Conservation (phyloP, 2,113 vertebrate genomes). For the Acrocephalus arundinaceus region DNA sequence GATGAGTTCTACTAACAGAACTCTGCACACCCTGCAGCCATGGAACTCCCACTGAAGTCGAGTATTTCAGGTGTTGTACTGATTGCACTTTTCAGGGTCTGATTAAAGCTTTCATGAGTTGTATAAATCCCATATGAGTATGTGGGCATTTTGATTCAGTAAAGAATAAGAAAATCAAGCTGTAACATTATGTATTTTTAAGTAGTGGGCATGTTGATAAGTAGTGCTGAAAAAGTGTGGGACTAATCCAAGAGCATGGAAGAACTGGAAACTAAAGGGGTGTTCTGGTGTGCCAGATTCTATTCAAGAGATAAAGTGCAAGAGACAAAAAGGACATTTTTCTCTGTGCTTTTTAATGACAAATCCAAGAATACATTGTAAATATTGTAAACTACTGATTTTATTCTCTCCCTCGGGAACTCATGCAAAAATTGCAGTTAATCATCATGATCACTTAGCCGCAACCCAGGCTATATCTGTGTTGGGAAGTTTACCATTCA, state of each 20-base stretch:
- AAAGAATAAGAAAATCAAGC: slow-evolving; percentile 17
- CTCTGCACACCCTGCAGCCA: not conserved
- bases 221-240: not conserved
- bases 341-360: not conserved
- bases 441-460: not conserved
- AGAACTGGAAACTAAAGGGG: not conserved
- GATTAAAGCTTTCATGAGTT: slow-evolving; percentile 10
- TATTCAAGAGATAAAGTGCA: not conserved
- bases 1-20: not conserved
- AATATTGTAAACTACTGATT: not conserved
- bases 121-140: not conserved
- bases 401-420: not conserved
- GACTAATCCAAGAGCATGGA: not conserved
- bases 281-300: not conserved
- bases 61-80: not conserved
- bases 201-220: not conserved
- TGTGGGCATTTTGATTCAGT: not conserved
- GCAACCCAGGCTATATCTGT: not conserved
- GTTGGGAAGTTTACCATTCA: not conserved
- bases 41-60: not conserved
- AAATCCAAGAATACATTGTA: not conserved
- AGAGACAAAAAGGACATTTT: not conserved
- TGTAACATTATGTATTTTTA: not conserved
- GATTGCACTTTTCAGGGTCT: slow-evolving; percentile 21
- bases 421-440: not conserved